phyloP scores from a whole-genome alignment of 2,797 vertebrate species.

The Fistularia commersonii region DNA sequence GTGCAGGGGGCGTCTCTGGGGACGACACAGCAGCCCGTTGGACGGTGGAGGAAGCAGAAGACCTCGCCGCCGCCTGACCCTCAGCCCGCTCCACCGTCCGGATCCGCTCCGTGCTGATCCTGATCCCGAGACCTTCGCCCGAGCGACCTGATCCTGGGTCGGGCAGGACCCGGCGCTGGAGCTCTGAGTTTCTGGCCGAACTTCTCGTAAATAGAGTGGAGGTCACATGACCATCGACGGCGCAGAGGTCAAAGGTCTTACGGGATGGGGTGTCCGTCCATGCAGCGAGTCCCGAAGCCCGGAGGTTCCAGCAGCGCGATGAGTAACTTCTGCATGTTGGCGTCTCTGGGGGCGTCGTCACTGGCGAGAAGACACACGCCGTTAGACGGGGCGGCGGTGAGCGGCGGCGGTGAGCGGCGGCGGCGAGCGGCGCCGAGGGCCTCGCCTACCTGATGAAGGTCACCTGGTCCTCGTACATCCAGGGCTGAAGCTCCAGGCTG shows the following conservation, averaged over 20 bases:
- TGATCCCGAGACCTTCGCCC: too few species aligned
- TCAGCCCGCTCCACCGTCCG: too few species aligned
- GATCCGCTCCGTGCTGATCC: too few species aligned
- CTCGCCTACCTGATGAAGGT: conserved; percentile 87
- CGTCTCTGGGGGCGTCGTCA: conserved; percentile 87
- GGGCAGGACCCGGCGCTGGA: too few species aligned
- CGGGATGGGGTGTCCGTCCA: conserved; percentile 84
- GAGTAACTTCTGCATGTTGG: conserved; percentile 80
- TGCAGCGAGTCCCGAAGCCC: conserved; percentile 92
- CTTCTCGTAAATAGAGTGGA: too few species aligned
- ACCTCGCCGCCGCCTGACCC: too few species aligned
- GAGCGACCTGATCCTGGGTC: too few species aligned
- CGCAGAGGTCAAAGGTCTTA: conserved; percentile 64
- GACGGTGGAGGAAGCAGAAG: neutral
- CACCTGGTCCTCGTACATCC: conserved; percentile 96
- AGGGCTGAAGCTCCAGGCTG: conserved; percentile 89
- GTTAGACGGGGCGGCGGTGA: neutral
- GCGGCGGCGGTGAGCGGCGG: neutral
- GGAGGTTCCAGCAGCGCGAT: conserved; percentile 78
- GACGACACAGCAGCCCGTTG: neutral
- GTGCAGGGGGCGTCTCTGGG: conserved; percentile 65
- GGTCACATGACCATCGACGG: too few species aligned
- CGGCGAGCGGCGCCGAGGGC: neutral
- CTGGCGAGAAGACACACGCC: conserved; percentile 54
- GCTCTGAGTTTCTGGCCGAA: too few species aligned